Evolutionary conservation across 1,140 invertebrate genomes (phyloP).

Genomic region (Drosophila sp.): DNA sequence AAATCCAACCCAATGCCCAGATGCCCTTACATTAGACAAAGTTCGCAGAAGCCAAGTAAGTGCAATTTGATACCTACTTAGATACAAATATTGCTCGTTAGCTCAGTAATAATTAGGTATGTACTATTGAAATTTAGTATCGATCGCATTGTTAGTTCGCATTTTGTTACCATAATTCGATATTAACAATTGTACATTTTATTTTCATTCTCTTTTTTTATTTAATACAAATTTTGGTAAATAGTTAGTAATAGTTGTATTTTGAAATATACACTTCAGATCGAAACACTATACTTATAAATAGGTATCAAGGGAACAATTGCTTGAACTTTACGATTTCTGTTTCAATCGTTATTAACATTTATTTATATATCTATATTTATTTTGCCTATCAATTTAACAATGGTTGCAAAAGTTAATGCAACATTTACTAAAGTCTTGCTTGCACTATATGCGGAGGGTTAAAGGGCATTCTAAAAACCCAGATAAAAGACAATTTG

Average conservation of each 20-base stretch:
- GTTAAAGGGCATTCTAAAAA: conserved; percentile 1
- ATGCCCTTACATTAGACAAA: background rate
- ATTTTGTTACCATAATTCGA: too few relatives aligned
- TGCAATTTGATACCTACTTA: conserved; percentile 3
- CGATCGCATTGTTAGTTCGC: background rate
- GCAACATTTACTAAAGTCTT: background rate
- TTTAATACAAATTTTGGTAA: too few relatives aligned
- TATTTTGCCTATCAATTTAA: too few relatives aligned
- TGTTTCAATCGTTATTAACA: too few relatives aligned
- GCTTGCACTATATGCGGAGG: background rate
- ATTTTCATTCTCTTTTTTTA: too few relatives aligned
- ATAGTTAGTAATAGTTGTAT: too few relatives aligned
- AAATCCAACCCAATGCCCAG: background rate
- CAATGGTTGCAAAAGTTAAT: too few relatives aligned
- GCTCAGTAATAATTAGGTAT: background rate
- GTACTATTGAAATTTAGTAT: background rate
- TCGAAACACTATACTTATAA: too few relatives aligned
- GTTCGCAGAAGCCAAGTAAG: background rate
- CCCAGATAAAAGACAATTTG: background rate
- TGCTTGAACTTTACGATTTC: too few relatives aligned
- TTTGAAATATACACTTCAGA: too few relatives aligned
- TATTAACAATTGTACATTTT: background rate
- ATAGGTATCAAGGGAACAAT: too few relatives aligned
- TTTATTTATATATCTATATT: too few relatives aligned
- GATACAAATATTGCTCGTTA: background rate